Evolutionary conservation across 2,113 vertebrate genomes (phyloP), one percentile per base, ranked within the genome.

Genomic region (Conger conger): DNA sequence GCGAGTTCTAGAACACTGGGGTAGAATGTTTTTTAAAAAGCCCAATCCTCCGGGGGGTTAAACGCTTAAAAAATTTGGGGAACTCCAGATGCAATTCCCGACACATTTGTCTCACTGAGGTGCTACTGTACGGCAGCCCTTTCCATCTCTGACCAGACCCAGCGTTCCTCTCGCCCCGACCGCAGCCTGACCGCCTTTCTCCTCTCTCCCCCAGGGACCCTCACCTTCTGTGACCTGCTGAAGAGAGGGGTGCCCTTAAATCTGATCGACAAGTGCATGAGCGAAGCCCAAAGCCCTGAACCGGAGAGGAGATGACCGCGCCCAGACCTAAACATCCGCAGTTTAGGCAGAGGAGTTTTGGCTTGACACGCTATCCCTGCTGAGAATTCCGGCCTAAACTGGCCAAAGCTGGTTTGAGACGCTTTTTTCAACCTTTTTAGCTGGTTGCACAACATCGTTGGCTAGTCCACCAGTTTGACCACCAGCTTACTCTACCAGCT

Each of bases 201-300:
- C 87, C 82, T 90, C 90, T 93, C 76, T 86, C 87, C 88, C n/a
- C 36, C 83, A 99, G 98, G 98, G 95, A 97, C 97, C 42, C 95
- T 97, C 92, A 97, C 97, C 4, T 98, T 99, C 94, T 96, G 94
- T 88, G 96, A 96, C 89, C 96, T 99, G 82, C 92, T 99, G 94
- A 95, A 98, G 93, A 97, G 98, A 86, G 98, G 98, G 27, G 97
- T 99, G 86, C 97, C 98, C 89, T 95, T 97, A 77, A 96, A 97
- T 90, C 96, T 99, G 93, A 97, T 99, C 87, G 93, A 97, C 91
- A 96, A 97, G 5, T 99, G 97, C 92, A 95, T 99, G 95, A 96
- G 93, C 36, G 96, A 99, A 89, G 86, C 95, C 30, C 96, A 97
- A 89, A 91, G 93, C 88, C 93, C 93, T 81, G 96, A 96, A 90